Percentiles rank a stretch among this genome's conserved stretches.
Evolutionary conservation across 1,140 invertebrate genomes (phyloP).

Genomic region (Meloidogyne hapla): DNA sequence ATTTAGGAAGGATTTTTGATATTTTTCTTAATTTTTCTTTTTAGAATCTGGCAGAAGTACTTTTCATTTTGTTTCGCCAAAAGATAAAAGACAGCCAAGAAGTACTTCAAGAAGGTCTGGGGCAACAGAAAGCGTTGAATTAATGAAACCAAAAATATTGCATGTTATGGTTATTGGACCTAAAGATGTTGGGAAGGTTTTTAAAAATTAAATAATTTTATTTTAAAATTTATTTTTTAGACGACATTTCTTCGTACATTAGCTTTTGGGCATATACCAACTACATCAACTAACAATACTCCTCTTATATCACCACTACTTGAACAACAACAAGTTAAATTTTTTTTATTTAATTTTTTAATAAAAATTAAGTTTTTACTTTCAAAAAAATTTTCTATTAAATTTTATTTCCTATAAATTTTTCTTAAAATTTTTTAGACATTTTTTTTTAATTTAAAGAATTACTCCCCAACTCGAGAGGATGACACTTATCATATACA

Average conservation of each 20-base stretch:
- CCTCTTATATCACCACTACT: not conserved
- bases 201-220: not conserved
- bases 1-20: too few relatives aligned
- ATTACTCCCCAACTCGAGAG: slow-evolving; percentile 60
- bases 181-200: not conserved
- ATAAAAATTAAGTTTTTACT: too few relatives aligned
- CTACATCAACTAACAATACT: not conserved
- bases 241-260: not conserved
- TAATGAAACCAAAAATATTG: slow-evolving; percentile 1
- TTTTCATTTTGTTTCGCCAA: not conserved
- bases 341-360: not conserved
- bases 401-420: too few relatives aligned
- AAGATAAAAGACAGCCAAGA: not conserved
- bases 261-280: not conserved
- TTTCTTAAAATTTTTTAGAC: too few relatives aligned
- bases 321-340: not conserved
- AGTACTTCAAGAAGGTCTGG: not conserved
- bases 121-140: not conserved
- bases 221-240: not conserved
- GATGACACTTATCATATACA: slow-evolving; percentile 62
- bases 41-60: too few relatives aligned
- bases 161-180: not conserved
- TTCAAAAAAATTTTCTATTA: too few relatives aligned
- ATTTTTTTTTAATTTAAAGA: too few relatives aligned
- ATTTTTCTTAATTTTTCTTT: too few relatives aligned